Base-by-base conservation (phyloP, 1,140 invertebrate genomes). In the Bombus breviceps region DNA sequence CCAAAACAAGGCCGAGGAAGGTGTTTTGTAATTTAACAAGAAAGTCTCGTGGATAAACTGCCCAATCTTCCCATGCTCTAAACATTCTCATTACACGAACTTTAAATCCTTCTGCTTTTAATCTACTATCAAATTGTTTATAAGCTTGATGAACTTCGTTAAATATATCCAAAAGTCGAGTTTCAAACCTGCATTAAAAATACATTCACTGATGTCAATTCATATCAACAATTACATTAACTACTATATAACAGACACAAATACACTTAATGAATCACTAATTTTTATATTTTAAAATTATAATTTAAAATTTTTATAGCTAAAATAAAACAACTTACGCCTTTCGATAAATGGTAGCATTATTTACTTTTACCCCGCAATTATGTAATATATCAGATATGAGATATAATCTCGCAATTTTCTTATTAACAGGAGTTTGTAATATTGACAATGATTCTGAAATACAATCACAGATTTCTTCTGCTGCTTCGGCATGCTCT, bases 371-470 rank as follows among this genome's bases (percentile, higher is more conserved):
- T 10, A 98, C 98, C 84, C 98, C 98, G 94, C 98, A 99, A 95
- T 99, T 99, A 93, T 99, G 98, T 73, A 99, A 95, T 88, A 99
- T 98, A 95, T 99, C 99, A 22, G 99, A 99, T 66, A 99, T 97
- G 32, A 99, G 96, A 95, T 99, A 99, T 32, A 99, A 95, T 87
- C 99, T 95, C 34, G 99, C 98, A 90, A 99, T 97, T 96, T 99
- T 99, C 95, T 99, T 99, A 64, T 97, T 97, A 3, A 98, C 96
- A 74, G 97, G 96, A 18, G 98, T 99, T 92, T 96, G 96, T 47
- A 97, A 92, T 92, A 98, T 98, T 22, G 97, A 97, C 66, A 99
- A 94, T 2, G 98, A 97, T 93, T 99, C 98, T 13, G 96, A 96
- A 84, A 99, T 97, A 93, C 98, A 99, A 87, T 98, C 98, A 73